A percentile compares a stretch with the other conserved stretches of the same genome.
Evolutionary conservation across 1,140 invertebrate genomes (phyloP).

Genomic region (Oedothorax gibbosus): DNA sequence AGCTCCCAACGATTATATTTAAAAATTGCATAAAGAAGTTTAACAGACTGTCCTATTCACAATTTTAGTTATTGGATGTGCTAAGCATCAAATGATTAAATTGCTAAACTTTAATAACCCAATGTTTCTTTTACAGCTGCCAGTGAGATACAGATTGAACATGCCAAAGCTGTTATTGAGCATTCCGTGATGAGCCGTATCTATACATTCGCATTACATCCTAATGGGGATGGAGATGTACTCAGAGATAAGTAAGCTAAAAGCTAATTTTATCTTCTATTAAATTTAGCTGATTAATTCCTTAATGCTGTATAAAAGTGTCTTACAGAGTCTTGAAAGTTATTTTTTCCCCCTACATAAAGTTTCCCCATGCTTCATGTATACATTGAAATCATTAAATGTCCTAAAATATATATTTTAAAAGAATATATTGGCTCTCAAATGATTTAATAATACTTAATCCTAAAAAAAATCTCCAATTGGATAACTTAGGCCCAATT

Average conservation of each 20-base stretch:
- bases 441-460: background rate
- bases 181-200: constrained; percentile 83
- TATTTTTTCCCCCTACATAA: too few species aligned
- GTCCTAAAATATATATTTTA: too few species aligned
- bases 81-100: too few species aligned
- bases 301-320: background rate
- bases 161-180: constrained; percentile 72
- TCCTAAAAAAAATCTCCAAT: too few species aligned
- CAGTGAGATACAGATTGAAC: constrained; percentile 83
- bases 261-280: constrained; percentile 31
- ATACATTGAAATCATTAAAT: too few species aligned
- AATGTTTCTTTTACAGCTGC: constrained; percentile 71
- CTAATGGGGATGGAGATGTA: constrained; percentile 96
- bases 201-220: constrained; percentile 93
- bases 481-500: too few species aligned
- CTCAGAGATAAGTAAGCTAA: constrained; percentile 85
- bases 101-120: too few species aligned
- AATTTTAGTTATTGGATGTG: too few species aligned
- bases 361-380: too few species aligned
- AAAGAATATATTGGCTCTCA: background rate
- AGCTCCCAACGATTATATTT: too few species aligned
- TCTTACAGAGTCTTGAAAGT: background rate
- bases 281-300: background rate
- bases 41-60: too few species aligned
- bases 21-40: too few species aligned